Evolutionary conservation across 2,113 vertebrate species (phyloP), one percentile per base, ranked within the genome.

Genomic region (Phrynosoma blainvillii): DNA sequence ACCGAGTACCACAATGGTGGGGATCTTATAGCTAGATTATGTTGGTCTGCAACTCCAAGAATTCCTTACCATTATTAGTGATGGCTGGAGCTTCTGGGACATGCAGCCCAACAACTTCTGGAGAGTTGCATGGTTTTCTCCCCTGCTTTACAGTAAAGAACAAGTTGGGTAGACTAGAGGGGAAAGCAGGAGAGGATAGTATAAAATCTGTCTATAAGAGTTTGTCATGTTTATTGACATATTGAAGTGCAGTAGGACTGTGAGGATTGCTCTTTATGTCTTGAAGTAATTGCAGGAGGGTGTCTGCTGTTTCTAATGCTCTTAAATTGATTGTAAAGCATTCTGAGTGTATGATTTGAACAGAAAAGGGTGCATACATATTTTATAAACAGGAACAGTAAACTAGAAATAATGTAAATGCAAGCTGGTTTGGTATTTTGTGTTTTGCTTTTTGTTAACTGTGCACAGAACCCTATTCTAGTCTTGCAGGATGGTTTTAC

Each of bases 391-490:
- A 66, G 77, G 30, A 4, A 32, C 1, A 42, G 18, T 30, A 12
- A 40, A 30, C 73, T 88, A 84, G 8, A 88, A 89, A 68, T 59
- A 85, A 54, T 75, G 76, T 85, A 21, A 76, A 8, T 77, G 91
- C n/a, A 78, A 62, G 82, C 32, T 87, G 32, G 25, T 87, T 85
- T 85, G 8, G 71, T 84, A 54, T 42, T 78, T 27, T 62, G 0
- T 0, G 40, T 54, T 79, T 4, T 32, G 78, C 56, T 92, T 85
- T 65, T 73, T 5, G 30, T 79, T 91, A 82, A 85, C 54, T 89
- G 79, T 81, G 78, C 85, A 66, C 88, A 21, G 68, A 3, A 81
- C 36, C 68, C 40, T 86, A 82, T 90, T 59, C 36, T 92, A 86
- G 12, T 10, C 47, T 40, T 40, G 23, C 36, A n/a, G 71, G 90